A percentile compares a stretch with the other conserved stretches of the same genome.
Evolutionary conservation across 2,797 vertebrate species (phyloP).

Genomic region (Darevskia mixta): DNA sequence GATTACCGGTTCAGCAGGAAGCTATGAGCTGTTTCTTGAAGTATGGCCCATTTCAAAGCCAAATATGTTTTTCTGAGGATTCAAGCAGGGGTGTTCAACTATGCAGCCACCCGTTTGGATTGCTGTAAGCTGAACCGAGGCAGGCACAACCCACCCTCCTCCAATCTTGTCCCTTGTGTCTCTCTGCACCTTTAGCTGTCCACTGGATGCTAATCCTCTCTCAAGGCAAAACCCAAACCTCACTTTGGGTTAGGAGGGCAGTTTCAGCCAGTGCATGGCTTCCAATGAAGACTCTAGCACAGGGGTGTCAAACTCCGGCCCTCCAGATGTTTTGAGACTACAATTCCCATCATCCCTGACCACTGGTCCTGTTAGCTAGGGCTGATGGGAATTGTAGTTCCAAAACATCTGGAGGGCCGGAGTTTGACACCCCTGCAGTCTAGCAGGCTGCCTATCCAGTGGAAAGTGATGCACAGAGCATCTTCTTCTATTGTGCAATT

Average conservation of each 20-base stretch:
- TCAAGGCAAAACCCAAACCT: neutral
- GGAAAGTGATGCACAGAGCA: neutral
- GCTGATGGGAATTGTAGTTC: too few relatives aligned
- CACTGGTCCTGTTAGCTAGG: too few relatives aligned
- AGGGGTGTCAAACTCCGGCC: too few relatives aligned
- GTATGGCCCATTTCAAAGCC: constrained; percentile 37
- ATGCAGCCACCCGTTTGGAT: neutral
- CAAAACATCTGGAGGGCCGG: too few relatives aligned
- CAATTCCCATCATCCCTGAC: too few relatives aligned
- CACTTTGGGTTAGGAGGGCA: neutral
- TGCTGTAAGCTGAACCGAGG: neutral
- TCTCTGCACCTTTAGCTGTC: neutral
- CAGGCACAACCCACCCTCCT: neutral
- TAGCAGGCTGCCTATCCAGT: neutral
- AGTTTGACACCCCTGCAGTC: too few relatives aligned
- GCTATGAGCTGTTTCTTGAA: constrained; percentile 22
- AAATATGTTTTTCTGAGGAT: constrained; percentile 7
- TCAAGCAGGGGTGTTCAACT: neutral
- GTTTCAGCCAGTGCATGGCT: neutral
- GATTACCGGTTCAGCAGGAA: constrained; percentile 34
- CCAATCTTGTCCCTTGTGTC: neutral
- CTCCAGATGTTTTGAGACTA: too few relatives aligned
- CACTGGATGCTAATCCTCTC: neutral
- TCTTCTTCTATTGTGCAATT: neutral
- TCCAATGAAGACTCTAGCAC: neutral